phyloP scores from a whole-genome alignment of 2,888 invertebrate genomes.

The Mystacides longicornis region DNA sequence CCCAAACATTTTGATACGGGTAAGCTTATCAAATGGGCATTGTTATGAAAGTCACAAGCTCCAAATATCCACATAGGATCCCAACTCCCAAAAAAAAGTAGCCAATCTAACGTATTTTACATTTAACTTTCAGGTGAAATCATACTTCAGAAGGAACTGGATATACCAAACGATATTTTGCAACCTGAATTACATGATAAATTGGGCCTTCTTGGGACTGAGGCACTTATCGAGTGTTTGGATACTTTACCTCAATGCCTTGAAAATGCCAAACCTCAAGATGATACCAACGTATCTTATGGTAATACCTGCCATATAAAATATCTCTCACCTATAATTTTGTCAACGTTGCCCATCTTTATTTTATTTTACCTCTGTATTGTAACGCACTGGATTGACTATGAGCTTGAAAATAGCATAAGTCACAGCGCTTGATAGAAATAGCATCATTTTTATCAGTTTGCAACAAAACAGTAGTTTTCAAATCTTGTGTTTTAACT shows the following conservation, averaged over 20 bases:
- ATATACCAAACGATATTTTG: constrained; percentile 50
- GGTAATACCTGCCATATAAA: too few species aligned
- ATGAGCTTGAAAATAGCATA: too few species aligned
- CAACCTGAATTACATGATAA: constrained; percentile 58
- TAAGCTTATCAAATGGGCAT: too few species aligned
- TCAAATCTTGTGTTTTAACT: too few species aligned
- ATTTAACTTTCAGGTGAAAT: constrained; percentile 42
- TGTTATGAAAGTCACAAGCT: background rate
- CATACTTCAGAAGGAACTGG: constrained; percentile 50
- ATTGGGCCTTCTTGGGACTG: constrained; percentile 62
- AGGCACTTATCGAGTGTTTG: constrained; percentile 57
- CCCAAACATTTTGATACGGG: constrained; percentile 79
- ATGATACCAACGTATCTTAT: constrained; percentile 54
- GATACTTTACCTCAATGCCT: constrained; percentile 53
- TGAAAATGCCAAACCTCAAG: constrained; percentile 52
- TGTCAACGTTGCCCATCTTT: too few species aligned
- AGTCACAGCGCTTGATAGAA: too few species aligned
- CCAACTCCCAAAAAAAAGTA: background rate
- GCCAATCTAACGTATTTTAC: background rate
- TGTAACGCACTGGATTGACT: too few species aligned
- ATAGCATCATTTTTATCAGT: too few species aligned
- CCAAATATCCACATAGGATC: background rate
- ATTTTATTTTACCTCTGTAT: too few species aligned
- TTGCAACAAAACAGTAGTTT: too few species aligned
- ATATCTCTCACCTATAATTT: too few species aligned